A percentile compares a stretch with the other conserved stretches of the same genome.
phyloP scores from a whole-genome alignment of 2,797 vertebrate genomes.

The Coendou prehensilis region DNA sequence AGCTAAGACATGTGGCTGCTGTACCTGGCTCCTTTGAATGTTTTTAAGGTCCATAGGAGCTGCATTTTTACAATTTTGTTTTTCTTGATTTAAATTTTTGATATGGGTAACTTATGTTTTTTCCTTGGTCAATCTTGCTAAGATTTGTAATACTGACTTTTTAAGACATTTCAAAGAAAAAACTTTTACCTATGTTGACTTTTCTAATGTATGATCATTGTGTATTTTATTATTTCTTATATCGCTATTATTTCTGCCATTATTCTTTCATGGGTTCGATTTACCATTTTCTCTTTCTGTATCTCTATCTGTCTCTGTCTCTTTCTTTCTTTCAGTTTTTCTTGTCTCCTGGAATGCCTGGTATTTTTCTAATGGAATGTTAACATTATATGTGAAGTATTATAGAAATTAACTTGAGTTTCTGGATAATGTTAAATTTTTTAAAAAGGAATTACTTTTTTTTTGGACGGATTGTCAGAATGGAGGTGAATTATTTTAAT shows the following conservation, averaged over 20 bases:
- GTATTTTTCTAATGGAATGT: background rate
- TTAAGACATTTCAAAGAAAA: background rate
- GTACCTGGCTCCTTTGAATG: background rate
- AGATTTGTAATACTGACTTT: background rate
- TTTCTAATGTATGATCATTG: background rate
- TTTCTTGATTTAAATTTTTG: background rate
- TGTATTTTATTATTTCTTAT: background rate
- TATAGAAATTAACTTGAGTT: background rate
- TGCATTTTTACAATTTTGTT: background rate
- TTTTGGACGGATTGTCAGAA: background rate
- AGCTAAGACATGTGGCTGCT: background rate
- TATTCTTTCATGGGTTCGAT: background rate
- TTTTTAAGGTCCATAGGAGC: background rate
- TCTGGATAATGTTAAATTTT: background rate
- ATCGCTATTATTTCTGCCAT: background rate
- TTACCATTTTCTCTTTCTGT: background rate
- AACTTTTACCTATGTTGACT: background rate
- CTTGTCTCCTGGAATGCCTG: background rate
- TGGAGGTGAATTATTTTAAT: background rate
- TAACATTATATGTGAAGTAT: background rate
- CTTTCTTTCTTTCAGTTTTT: too few species aligned
- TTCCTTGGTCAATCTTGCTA: background rate
- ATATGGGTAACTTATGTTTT: background rate
- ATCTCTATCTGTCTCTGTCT: background rate
- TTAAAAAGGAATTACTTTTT: background rate